A percentile compares a stretch with the other conserved stretches of the same genome.
Evolutionary conservation across 1,140 invertebrate species (phyloP).

Genomic region (Apis cerana): DNA sequence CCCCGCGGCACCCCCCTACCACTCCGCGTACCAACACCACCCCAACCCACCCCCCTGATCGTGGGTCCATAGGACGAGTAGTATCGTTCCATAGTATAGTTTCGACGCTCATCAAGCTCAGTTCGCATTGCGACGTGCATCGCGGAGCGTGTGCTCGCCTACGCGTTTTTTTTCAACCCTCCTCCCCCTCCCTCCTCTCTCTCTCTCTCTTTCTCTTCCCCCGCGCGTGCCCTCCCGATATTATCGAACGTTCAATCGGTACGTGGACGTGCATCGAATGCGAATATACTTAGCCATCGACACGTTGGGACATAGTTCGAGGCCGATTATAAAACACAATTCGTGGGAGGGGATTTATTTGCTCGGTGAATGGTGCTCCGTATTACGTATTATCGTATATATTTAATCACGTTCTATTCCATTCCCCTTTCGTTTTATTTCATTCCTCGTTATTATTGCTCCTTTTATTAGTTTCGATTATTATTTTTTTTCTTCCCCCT

Average conservation of each 20-base stretch:
- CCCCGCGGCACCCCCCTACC: conserved; percentile 28
- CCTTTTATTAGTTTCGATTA: too few relatives aligned
- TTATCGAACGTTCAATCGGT: conserved; percentile 29
- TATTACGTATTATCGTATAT: too few relatives aligned
- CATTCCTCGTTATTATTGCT: too few relatives aligned
- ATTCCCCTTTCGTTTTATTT: too few relatives aligned
- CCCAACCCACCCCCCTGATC: conserved; percentile 43
- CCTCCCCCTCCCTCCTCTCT: not conserved
- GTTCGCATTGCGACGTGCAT: conserved; percentile 67
- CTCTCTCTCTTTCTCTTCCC: not conserved
- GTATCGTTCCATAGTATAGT: conserved; percentile 64
- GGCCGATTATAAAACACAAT: not conserved
- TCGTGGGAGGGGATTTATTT: not conserved
- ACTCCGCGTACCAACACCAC: conserved; percentile 17
- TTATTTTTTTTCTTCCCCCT: too few relatives aligned
- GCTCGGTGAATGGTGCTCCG: not conserved
- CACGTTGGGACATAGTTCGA: not conserved
- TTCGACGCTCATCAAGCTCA: conserved; percentile 67
- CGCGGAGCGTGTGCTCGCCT: conserved; percentile 48
- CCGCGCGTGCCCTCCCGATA: conserved; percentile 18
- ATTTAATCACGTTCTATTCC: too few relatives aligned
- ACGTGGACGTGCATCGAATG: not conserved
- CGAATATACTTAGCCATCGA: not conserved
- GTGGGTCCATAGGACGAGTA: conserved; percentile 61
- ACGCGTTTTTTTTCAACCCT: not conserved